These are phyloP conservation scores for Nymphalis polychloros DNA, from an alignment of 2,888 invertebrate genomes.

Conservation along the genomic window DNA sequence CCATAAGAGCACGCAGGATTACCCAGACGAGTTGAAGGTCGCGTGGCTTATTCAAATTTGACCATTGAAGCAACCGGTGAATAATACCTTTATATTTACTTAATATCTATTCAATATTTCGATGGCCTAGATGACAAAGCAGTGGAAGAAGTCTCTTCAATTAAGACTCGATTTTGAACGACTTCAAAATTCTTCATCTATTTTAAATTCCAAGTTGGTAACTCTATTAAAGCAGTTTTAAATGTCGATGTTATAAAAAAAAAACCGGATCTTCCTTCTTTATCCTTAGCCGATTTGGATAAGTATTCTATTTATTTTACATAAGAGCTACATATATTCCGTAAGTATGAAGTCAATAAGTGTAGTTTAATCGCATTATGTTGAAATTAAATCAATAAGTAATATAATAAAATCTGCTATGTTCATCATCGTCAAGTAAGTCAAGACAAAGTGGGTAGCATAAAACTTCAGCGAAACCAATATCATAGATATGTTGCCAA, in stretches of 20 bases:
- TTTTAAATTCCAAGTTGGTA: not conserved
- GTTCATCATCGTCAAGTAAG: no score
- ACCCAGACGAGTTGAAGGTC: conserved; percentile 62
- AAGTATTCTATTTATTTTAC: not conserved
- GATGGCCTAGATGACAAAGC: not conserved
- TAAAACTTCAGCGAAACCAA: no score
- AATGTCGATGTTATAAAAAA: not conserved
- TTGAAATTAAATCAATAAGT: no score
- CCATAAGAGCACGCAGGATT: conserved; percentile 65
- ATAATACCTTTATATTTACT: conserved; percentile 7
- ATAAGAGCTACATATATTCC: no score
- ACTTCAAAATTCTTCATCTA: no score
- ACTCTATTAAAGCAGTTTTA: not conserved
- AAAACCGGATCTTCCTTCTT: conserved; percentile 5
- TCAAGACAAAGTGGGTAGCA: no score
- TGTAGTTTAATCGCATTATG: no score
- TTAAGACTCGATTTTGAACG: no score
- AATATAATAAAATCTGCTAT: no score
- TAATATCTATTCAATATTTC: not conserved
- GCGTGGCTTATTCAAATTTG: conserved; percentile 45
- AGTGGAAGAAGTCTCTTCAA: no score
- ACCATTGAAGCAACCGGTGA: conserved; percentile 33
- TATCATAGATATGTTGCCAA: no score
- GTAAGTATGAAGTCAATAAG: no score
- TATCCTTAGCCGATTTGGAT: not conserved